Evolutionary conservation across 2,797 vertebrate genomes (phyloP), one percentile per base, ranked within the genome.

Genomic region (Gymnoscopelus braueri): DNA sequence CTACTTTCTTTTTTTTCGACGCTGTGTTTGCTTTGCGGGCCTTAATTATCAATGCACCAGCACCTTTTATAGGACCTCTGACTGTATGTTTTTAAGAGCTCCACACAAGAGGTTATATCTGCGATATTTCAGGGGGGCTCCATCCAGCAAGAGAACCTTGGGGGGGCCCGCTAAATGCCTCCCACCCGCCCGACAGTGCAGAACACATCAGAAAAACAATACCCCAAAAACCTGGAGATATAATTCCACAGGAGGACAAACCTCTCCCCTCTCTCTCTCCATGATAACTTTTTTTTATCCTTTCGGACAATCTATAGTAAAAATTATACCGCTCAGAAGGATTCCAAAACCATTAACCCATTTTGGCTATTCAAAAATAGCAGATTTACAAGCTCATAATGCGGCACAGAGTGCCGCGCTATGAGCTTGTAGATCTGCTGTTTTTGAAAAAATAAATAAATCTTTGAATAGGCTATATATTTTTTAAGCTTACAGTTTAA

Each of bases 31-130:
- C 91, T 92, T 90, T 86, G 86, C 81, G 57, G 79, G 73, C 73
- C 84, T 90, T 88, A 91, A 92, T 92, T 92, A 93, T 91, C 87
- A 91, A 85, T 86, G 87, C 78, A 78, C 78, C 82, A 86, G 84
- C 87, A 92, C 88, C 84, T 91, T 91, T 94, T 91, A 91, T 80
- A 57, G 80, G 80, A 90, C 87, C 84, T 80, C 65, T 49, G 84
- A 75, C 88, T 81, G 81, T 61, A 76, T 55, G 74, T 65, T 69
- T 82, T 90, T 87, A 91, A 81, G 83, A 88, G 88, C 84, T 90
- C 80, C 83, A 79, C 83, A 79, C 54, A 66, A 82, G 81, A 83
- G 72, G 83, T 77, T 79, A 71, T 74, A 88, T 81, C 84, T 88
- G 89, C 83, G 87, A 91, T 84, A 87, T 88, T 81, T 86, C 86